Conservation (phyloP, 2,888 invertebrate genomes). For the Thecocarcelia acutangulata region DNA sequence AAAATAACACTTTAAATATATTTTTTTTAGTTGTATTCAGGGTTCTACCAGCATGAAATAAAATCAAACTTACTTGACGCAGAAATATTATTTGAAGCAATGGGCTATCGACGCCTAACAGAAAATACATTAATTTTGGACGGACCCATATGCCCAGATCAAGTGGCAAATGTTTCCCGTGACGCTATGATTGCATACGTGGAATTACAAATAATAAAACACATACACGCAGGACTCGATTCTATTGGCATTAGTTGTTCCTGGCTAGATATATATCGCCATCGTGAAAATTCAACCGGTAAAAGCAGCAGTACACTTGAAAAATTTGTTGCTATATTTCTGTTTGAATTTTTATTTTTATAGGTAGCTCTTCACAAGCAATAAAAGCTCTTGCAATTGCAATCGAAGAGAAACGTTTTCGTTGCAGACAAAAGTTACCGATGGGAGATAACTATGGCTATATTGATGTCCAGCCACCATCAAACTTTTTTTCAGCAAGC, state of each 20-base stretch:
- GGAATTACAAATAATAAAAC: constrained; percentile 92
- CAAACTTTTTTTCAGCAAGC: constrained; percentile 36
- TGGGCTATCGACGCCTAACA: constrained; percentile 89
- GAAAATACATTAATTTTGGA: constrained; percentile 84
- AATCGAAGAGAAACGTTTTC: constrained; percentile 76
- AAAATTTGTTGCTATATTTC: neutral
- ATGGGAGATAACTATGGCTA: constrained; percentile 53
- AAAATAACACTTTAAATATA: neutral
- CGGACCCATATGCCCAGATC: constrained; percentile 91
- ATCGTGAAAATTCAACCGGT: constrained; percentile 79
- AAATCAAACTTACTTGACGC: constrained; percentile 90
- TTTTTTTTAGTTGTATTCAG: constrained; percentile 88
- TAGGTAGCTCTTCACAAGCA: constrained; percentile 76
- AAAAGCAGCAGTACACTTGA: constrained; percentile 13
- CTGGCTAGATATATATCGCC: constrained; percentile 86
- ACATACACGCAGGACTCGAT: constrained; percentile 87
- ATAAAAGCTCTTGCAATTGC: constrained; percentile 77
- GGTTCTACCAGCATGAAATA: constrained; percentile 93
- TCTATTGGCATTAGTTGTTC: constrained; percentile 83
- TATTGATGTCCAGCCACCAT: constrained; percentile 54
- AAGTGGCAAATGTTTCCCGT: constrained; percentile 89
- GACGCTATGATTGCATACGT: constrained; percentile 93
- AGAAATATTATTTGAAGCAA: constrained; percentile 88
- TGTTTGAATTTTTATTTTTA: constrained; percentile 11
- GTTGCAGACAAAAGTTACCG: constrained; percentile 67